phyloP scores from a whole-genome alignment of 2,888 invertebrate species.

The Synergus umbraculus region DNA sequence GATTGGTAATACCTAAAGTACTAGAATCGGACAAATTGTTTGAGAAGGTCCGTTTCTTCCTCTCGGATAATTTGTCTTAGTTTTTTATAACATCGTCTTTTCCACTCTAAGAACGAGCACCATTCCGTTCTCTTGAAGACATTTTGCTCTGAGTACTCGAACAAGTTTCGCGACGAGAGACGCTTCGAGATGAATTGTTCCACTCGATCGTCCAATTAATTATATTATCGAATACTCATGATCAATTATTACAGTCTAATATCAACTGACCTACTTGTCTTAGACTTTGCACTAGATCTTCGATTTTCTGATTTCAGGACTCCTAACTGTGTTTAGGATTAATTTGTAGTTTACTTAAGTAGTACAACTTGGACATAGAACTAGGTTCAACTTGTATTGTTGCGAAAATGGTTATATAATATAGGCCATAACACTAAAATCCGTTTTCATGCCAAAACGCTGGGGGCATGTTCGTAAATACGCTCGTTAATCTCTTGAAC shows the following conservation, averaged over 20 bases:
- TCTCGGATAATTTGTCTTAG: slow-evolving; percentile 8
- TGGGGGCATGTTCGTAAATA: background rate
- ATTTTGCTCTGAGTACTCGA: background rate
- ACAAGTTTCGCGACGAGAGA: background rate
- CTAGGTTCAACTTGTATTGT: background rate
- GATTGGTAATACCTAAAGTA: background rate
- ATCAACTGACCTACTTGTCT: background rate
- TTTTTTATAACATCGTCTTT: background rate
- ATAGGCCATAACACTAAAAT: background rate
- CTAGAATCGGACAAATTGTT: background rate
- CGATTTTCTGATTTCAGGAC: background rate
- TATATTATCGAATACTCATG: background rate
- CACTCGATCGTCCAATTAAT: background rate
- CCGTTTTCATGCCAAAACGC: background rate
- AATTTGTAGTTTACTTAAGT: slow-evolving; percentile 8
- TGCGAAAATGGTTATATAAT: background rate
- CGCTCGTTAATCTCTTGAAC: slow-evolving; percentile 11
- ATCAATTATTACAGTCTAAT: background rate
- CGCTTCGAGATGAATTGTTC: background rate
- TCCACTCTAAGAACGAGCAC: background rate
- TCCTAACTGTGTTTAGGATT: slow-evolving; percentile 1
- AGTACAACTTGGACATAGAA: slow-evolving; percentile 4
- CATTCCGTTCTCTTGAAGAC: background rate
- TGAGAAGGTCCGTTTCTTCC: background rate
- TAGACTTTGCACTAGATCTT: background rate